These are phyloP conservation scores for Haemorhous mexicanus DNA, from an alignment of 2,113 vertebrate species.

Conservation along the genomic window DNA sequence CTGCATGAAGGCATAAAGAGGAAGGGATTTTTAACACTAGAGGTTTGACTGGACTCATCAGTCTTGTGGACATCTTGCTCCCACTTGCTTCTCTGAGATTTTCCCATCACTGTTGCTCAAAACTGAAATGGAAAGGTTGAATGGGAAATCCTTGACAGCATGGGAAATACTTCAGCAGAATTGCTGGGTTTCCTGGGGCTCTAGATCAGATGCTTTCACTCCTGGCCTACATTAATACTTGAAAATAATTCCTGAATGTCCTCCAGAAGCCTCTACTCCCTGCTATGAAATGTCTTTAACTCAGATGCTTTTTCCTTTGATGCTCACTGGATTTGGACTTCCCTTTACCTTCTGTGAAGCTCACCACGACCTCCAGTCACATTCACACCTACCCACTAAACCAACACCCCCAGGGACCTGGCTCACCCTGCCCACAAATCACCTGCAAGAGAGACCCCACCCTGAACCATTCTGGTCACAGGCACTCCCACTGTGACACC, in stretches of 20 bases:
- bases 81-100: neutral
- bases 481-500: neutral
- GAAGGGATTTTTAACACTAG: neutral
- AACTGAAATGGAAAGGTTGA: neutral
- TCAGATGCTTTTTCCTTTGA: neutral
- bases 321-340: neutral
- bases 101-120: neutral
- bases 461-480: neutral
- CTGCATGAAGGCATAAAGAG: neutral
- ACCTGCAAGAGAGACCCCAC: too few species aligned
- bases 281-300: neutral
- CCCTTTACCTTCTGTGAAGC: neutral
- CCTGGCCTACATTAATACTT: neutral
- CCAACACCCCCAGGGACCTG: accelerated
- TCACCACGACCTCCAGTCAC: neutral
- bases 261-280: neutral
- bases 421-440: accelerated
- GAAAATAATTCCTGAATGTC: neutral
- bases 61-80: neutral
- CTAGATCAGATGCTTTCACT: neutral
- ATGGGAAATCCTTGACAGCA: neutral
- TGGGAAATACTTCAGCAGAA: neutral
- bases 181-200: neutral
- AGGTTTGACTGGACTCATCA: neutral
- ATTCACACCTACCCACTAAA: neutral